Evolutionary conservation across 2,888 invertebrate genomes (phyloP), one percentile per base, ranked within the genome.

Genomic region (Polydrusus cervinus): DNA sequence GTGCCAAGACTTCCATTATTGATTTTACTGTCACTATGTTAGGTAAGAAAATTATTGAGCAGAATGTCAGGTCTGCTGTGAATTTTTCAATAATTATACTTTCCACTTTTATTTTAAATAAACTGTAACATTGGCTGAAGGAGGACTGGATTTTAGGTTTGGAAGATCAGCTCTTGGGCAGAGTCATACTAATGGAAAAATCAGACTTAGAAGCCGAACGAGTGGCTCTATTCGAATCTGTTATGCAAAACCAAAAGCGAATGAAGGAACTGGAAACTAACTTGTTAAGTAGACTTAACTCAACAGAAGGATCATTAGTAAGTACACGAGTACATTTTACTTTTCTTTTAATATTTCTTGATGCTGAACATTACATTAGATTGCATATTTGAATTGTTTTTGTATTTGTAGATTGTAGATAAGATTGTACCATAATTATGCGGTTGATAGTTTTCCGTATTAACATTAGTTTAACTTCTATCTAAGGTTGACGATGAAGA

Each of bases 11-110:
- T 0, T 96, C 97, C 0, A 97, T 98, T 70, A 98, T 98, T 81
- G 98, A 98, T 86, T 98, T 98, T 84, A 98, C 98, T 0, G 98
- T 98, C 0, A 98, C 98, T 3, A 97, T 97, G 94, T 92, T 95
- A 84, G 87, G 85, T 84, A 80, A 79, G 74, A 8, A 20, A n/a
- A 14, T 5, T 25, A 25, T 25, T 25, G 25, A 25, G n/a, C n/a
- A n/a, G n/a, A n/a, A n/a, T n/a, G n/a, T n/a, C n/a, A n/a, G n/a
- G n/a, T n/a, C n/a, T n/a, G n/a, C n/a, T n/a, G n/a, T n/a, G n/a
- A n/a, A n/a, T n/a, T n/a, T n/a, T 5, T 25, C 5, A 25, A 5
- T 25, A 25, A 25, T 25, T 25, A 25, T 5, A 25, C 5, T 25
- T 25, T 25, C 25, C 25, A 25, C 25, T 25, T 25, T 25, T 25